Evolutionary conservation across 2,797 vertebrate genomes (phyloP), one percentile per base, ranked within the genome.

Genomic region (Poecilia gillii): DNA sequence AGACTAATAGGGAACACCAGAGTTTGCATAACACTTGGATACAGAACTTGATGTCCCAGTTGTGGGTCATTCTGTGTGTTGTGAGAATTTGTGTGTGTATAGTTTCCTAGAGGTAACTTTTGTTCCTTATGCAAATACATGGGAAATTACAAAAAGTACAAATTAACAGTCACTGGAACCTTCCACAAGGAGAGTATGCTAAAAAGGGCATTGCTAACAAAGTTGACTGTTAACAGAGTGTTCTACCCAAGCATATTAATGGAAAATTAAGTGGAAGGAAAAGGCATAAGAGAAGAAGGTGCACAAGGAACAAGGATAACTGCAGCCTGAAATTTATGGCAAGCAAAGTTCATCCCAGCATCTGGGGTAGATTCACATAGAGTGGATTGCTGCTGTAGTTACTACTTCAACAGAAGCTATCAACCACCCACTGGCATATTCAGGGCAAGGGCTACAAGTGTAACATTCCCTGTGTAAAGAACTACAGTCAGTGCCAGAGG

Each of bases 1-100:
- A 86, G 82, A 77, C 85, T 89, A 90, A 93, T 84, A 88, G 74
- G 86, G 86, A 90, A 93, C 87, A 92, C 90, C 88, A 91, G 87
- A 84, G 89, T 92, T 90, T 91, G 87, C 82, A 82, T 89, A 89
- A 88, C 83, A 89, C 86, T 90, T 75, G 77, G 83, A 90, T 73
- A 73, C 66, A 86, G 84, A 79, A 87, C 84, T 78, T 81, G 80
- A 84, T 91, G 88, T 87, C 81, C 88, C 82, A 82, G 80, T 85
- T 76, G 74, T 86, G 81, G 75, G 31, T 20, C 31, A 70, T 57
- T 13, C 36, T 23, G 5, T 43, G 7, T 41, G 3, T 41, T 64
- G 39, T 28, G n/a, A 71, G 62, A n/a, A 59, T 75, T 36, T 79
- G 51, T 72, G 57, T 66, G 62, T 55, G 47, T 28, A 2, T 46